A percentile compares a stretch with the other conserved stretches of the same genome.
Evolutionary conservation across 2,888 invertebrate species (phyloP).

Genomic region (Protula sp.): DNA sequence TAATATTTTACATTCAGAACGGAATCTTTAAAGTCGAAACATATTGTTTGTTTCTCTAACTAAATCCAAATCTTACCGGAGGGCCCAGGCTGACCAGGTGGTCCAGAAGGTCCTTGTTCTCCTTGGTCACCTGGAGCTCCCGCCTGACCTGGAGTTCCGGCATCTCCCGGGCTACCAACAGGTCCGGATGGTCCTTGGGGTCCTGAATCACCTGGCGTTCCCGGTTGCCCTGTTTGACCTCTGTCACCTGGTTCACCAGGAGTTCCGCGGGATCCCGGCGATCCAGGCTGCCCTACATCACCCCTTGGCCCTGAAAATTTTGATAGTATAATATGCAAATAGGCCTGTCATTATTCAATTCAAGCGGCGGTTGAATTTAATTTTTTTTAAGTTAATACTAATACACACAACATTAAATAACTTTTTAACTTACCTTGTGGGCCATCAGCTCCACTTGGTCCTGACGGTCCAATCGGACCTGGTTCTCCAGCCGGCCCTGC

Average conservation of each 20-base stretch:
- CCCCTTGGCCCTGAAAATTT: slow-evolving; percentile 8
- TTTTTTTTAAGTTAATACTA: too few relatives aligned
- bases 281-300: slow-evolving; percentile 8
- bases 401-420: too few relatives aligned
- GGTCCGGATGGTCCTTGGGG: neutral
- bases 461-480: slow-evolving; percentile 7
- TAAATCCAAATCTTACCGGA: too few relatives aligned
- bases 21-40: too few relatives aligned
- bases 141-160: neutral
- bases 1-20: too few relatives aligned
- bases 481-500: slow-evolving; percentile 6
- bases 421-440: too few relatives aligned
- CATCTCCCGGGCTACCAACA: neutral
- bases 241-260: neutral
- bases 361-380: too few relatives aligned
- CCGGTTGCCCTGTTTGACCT: slow-evolving; percentile 6
- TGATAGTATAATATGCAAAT: too few relatives aligned
- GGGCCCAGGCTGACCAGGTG: slow-evolving; percentile 7
- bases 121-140: slow-evolving; percentile 7
- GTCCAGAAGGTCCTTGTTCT: slow-evolving; percentile 12
- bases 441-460: slow-evolving; percentile 4
- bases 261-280: neutral
- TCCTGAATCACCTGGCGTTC: slow-evolving; percentile 3
- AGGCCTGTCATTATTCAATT: slow-evolving; percentile 41
- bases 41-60: too few relatives aligned